Conservation (phyloP, 1,140 invertebrate species). For the Penaeus japonicus region DNA sequence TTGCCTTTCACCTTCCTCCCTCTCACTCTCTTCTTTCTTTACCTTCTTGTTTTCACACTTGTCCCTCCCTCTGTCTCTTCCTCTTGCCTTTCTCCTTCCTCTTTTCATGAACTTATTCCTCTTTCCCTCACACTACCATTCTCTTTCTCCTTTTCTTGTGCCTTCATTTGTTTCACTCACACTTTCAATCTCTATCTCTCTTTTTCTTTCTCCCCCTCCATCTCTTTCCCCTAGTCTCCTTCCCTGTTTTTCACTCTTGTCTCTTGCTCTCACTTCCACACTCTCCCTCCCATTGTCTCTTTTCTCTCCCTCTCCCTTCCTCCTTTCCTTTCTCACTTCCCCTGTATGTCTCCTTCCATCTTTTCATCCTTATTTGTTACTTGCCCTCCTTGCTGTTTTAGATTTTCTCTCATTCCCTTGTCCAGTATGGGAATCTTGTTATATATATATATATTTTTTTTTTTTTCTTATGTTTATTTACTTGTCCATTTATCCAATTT, state of each 20-base stretch:
- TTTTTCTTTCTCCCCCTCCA: background rate
- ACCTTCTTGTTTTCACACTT: too few species aligned
- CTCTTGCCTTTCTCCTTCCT: background rate
- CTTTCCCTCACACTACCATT: background rate
- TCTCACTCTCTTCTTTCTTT: too few species aligned
- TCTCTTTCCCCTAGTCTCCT: background rate
- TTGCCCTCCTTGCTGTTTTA: background rate
- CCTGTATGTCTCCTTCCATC: too few species aligned
- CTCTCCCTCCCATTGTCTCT: background rate
- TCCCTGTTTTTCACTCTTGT: background rate
- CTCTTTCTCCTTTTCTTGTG: background rate
- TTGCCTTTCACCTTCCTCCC: too few species aligned
- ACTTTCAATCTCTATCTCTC: too few species aligned
- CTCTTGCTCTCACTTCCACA: background rate
- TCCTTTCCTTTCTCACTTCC: too few species aligned
- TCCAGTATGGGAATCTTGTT: too few species aligned
- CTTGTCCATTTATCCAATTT: background rate
- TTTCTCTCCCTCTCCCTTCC: too few species aligned
- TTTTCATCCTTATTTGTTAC: too few species aligned
- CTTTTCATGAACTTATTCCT: background rate
- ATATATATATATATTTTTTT: too few species aligned
- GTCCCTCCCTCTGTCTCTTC: too few species aligned
- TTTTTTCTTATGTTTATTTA: too few species aligned
- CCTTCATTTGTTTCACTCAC: background rate
- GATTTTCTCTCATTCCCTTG: background rate